Base-by-base conservation (phyloP, 2,888 invertebrate species). In the Pterostichus madidus region DNA sequence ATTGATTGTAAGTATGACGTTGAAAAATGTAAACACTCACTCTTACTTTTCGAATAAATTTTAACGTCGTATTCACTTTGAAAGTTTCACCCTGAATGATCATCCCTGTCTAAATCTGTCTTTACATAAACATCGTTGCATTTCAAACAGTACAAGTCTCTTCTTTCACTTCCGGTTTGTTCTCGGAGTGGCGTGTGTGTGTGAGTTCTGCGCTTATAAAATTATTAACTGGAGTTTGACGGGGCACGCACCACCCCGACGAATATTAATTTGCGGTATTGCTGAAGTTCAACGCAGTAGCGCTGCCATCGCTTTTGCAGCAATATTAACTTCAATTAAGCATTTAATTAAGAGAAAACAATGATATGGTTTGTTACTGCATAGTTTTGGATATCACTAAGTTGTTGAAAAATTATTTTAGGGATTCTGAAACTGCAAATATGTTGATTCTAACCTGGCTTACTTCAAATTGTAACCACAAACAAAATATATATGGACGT, bases 151-250 rank as follows among this genome's bases (percentile, higher is more conserved):
- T 39, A 1, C 39, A 39, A 1, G 3, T 24, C 24, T 24, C 24
- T 3, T 24, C 39, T 39, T 39, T 5, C 2, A 39, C 39, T 39
- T 39, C 39, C 39, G 39, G 39, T 39, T 39, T 2, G 1, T 6
- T 7, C 39, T 39, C 39, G 39, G 39, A 5, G 5, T 39, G 7
- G 39, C 64, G 31, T 13, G 31, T 35, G 35, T 64, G 7, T 5
- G 39, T 10, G 59, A 3, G 59, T 17, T 56, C 8, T 11, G 64
- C 35, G 46, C 49, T 13, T 73, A 44, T 49, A 73, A 46, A 73
- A 73, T 73, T 73, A 73, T 73, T 73, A 73, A 73, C 73, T 46
- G 73, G 73, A 73, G 46, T 73, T 73, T 73, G 73, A 73, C 46
- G 73, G 44, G 24, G 46, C 73, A 73, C 49, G 73, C 46, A 15